Conservation (phyloP, 2,113 vertebrate species). For the Chrysemys picta region DNA sequence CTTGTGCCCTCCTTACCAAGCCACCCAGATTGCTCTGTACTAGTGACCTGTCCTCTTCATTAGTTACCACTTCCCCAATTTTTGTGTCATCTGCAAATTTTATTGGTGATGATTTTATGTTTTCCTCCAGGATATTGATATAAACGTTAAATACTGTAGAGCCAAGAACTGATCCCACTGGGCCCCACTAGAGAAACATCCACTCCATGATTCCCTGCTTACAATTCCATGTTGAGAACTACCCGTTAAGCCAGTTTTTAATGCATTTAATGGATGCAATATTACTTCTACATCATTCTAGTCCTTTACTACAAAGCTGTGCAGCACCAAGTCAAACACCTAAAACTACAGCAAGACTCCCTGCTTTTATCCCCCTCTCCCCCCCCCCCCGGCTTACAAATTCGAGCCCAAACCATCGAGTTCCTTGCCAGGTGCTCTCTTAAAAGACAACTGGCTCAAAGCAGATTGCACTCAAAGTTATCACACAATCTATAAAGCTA, state of each 20-base stretch:
- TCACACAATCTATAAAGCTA: slow-evolving; percentile 33
- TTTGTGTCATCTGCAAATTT: not conserved
- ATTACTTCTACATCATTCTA: not conserved
- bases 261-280: not conserved
- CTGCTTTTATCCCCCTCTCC: slow-evolving; percentile 23
- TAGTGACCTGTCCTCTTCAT: not conserved
- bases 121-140: not conserved
- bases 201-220: not conserved
- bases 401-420: not conserved
- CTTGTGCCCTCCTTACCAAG: not conserved
- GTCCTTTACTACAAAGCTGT: not conserved
- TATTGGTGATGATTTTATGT: not conserved
- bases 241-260: not conserved
- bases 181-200: not conserved
- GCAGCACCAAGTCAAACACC: not conserved
- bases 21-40: not conserved
- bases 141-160: not conserved
- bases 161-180: not conserved
- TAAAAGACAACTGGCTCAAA: not conserved
- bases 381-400: slow-evolving; percentile 17
- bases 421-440: not conserved
- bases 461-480: slow-evolving; percentile 20
- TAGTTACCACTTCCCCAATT: not conserved
- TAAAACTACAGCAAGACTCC: not conserved
- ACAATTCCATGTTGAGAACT: not conserved